Conservation (phyloP, 1,140 invertebrate genomes). For the Andricus grossulariae region DNA sequence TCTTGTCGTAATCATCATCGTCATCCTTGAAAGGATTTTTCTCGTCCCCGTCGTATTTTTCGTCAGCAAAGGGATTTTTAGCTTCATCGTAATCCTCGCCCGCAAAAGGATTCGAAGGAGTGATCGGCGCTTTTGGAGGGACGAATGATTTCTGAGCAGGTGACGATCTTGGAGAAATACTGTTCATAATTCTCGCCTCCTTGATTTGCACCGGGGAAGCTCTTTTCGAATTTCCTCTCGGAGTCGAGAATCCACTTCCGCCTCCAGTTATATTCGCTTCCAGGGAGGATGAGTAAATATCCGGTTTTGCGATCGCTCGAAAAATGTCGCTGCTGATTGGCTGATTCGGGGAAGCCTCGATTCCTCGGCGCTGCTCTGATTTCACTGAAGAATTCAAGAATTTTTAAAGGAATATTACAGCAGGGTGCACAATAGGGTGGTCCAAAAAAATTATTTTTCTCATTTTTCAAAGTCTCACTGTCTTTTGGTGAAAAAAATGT, state of each 20-base stretch:
- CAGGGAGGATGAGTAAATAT: constrained; percentile 78
- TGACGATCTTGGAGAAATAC: constrained; percentile 68
- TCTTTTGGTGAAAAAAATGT: too few species aligned
- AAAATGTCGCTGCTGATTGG: constrained; percentile 45
- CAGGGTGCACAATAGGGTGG: too few species aligned
- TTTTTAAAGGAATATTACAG: too few species aligned
- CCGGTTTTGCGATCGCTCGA: constrained; percentile 57
- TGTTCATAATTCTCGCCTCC: constrained; percentile 65
- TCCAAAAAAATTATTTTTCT: too few species aligned
- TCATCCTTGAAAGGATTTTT: constrained; percentile 71
- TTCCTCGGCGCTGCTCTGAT: constrained; percentile 40
- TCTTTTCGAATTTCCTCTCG: constrained; percentile 54
- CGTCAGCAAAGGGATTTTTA: constrained; percentile 79
- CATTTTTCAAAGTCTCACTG: too few species aligned
- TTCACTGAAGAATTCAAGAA: constrained; percentile 47
- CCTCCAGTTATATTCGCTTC: constrained; percentile 77
- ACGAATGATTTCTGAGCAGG: constrained; percentile 69
- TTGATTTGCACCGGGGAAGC: constrained; percentile 66
- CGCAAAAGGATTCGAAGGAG: constrained; percentile 77
- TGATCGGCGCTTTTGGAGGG: constrained; percentile 71
- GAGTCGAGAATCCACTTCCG: constrained; percentile 52
- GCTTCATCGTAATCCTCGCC: constrained; percentile 78
- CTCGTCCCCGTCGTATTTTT: constrained; percentile 68
- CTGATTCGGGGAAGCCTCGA: constrained; percentile 34
- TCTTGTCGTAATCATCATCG: constrained; percentile 79